Conservation (phyloP, 2,888 invertebrate genomes). For the Cephus sareptanus region DNA sequence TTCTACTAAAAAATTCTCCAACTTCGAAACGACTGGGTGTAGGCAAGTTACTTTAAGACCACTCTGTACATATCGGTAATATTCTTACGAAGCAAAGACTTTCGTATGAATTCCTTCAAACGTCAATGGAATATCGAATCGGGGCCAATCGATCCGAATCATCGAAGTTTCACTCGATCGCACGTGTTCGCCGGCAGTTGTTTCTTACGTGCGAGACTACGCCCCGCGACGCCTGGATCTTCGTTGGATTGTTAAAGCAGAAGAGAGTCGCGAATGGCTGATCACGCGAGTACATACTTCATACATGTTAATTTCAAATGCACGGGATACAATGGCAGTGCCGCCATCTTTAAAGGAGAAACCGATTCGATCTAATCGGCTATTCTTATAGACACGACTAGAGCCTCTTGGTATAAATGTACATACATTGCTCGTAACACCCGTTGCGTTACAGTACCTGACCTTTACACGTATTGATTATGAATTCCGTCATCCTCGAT, state of each 20-base stretch:
- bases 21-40: neutral
- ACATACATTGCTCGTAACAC: neutral
- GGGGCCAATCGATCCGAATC: conserved; percentile 21
- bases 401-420: neutral
- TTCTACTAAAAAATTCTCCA: neutral
- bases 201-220: neutral
- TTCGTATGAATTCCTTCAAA: neutral
- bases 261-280: neutral
- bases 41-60: neutral
- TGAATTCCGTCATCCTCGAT: neutral
- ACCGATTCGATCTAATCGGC: neutral
- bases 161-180: conserved; percentile 26
- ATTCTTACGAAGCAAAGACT: neutral
- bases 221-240: neutral
- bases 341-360: conserved; percentile 8
- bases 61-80: neutral
- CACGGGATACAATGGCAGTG: conserved; percentile 23
- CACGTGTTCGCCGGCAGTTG: conserved; percentile 7
- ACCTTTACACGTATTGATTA: neutral
- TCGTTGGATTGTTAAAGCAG: neutral
- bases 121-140: neutral
- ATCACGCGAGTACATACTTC: neutral
- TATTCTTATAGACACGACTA: neutral
- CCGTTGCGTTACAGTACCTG: neutral
- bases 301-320: conserved; percentile 5